Evolutionary conservation across 2,888 invertebrate species (phyloP).

Genomic region (Smittia sp.): DNA sequence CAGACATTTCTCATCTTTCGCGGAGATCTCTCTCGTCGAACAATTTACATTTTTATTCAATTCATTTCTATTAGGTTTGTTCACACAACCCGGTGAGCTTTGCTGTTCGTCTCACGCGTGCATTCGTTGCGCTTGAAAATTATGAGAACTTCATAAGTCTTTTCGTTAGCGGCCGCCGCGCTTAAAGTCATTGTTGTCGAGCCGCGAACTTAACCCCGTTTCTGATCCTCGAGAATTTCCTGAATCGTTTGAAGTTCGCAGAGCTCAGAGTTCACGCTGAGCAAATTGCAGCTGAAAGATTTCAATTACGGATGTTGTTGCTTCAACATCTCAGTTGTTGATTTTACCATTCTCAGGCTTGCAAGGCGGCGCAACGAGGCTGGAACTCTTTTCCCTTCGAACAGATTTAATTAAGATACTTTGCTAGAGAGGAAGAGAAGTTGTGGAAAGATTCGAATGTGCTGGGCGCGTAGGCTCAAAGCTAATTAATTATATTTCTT

Average conservation of each 20-base stretch:
- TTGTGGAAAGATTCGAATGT: background rate
- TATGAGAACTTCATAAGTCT: background rate
- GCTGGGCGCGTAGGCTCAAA: background rate
- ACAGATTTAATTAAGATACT: constrained; percentile 29
- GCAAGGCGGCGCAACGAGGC: background rate
- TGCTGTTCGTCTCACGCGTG: background rate
- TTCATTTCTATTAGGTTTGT: constrained; percentile 7
- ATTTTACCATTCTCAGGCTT: background rate
- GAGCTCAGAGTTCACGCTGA: background rate
- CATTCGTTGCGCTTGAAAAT: background rate
- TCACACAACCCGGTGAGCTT: background rate
- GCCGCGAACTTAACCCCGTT: background rate
- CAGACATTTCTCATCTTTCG: background rate
- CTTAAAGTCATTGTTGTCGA: background rate
- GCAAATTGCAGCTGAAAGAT: background rate
- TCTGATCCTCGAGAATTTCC: background rate
- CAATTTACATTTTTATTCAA: constrained; percentile 14
- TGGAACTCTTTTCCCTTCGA: background rate
- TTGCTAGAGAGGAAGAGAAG: background rate
- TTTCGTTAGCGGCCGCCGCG: background rate
- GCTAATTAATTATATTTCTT: constrained; percentile 15
- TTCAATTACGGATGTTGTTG: constrained; percentile 13
- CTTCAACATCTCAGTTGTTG: background rate
- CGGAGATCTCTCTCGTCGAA: background rate
- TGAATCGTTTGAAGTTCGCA: background rate